Evolutionary conservation across 2,888 invertebrate genomes (phyloP), one percentile per base, ranked within the genome.

Genomic region (Pristionchus entomophagus): DNA sequence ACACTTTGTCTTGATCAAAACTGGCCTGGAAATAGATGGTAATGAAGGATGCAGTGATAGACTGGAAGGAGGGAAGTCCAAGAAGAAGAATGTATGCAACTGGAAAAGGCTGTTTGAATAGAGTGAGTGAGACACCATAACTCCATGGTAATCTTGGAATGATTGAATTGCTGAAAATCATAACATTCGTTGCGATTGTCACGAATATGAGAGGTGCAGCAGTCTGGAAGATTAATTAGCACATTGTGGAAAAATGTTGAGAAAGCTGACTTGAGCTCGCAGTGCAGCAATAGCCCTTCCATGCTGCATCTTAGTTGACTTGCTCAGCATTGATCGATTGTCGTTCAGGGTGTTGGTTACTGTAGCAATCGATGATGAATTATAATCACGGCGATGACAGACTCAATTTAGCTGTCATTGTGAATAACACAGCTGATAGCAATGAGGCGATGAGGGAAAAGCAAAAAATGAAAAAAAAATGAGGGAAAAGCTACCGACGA

Each of bases 11-110:
- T 14, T 17, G 5, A 22, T 56, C 22, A 56, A 56, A 14, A 14
- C 8, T 56, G n/a, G 49, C 77, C 29, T 77, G 77, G 12, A 77
- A 77, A n/a, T 49, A 77, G 29, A 77, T 77, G 10, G 77, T 77
- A 17, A 77, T 77, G 0, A 77, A 17, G 12, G 77, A 77, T 3
- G 45, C 45, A 14, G 49, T 29, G 17, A 77, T 77, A 3, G 77
- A 77, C 17, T 77, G 77, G 4, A 77, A 26, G 17, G 77, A n/a
- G 26, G 77, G 77, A 45, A 49, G n/a, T 3, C 26, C 45, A 17
- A 29, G 26, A 17, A 77, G n/a, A 26, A 77, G 22, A 1, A 49
- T 29, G n/a, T 77, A 77, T 45, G 49, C 45, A 26, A 45, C 77
- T 77, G 77, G 2, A 69, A 69, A 5, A 32, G 19, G 19, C 17